These are phyloP conservation scores for Crenichthys baileyi DNA, from an alignment of 2,797 vertebrate genomes.

Conservation along the genomic window DNA sequence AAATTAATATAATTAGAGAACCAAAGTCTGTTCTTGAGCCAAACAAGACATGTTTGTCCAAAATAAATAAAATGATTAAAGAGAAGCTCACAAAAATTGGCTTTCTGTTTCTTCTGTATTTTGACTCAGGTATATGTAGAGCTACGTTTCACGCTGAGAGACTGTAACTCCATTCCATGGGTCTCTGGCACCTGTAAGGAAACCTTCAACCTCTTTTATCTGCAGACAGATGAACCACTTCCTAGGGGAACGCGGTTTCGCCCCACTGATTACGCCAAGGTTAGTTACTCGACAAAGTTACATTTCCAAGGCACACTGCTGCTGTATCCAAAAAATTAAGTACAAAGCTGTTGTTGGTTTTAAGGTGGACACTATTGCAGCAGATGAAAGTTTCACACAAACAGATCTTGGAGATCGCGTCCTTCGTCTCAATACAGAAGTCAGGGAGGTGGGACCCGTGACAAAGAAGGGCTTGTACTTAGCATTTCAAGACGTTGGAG, in stretches of 20 bases:
- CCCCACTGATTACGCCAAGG: constrained; percentile 90
- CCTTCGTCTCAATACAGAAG: constrained; percentile 96
- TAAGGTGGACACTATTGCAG: constrained; percentile 95
- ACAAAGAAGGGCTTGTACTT: constrained; percentile 93
- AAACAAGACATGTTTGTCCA: not conserved
- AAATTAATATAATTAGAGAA: not conserved
- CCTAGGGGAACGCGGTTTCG: constrained; percentile 87
- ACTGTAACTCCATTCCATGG: constrained; percentile 99
- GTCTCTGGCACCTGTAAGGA: constrained; percentile 98
- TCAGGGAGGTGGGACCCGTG: constrained; percentile 94
- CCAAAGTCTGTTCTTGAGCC: not conserved
- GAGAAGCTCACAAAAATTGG: not conserved
- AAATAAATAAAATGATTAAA: not conserved
- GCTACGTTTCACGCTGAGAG: constrained; percentile 96
- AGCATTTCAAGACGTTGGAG: constrained; percentile 98
- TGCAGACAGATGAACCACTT: constrained; percentile 91
- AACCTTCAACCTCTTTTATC: constrained; percentile 97
- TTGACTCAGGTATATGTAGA: constrained; percentile 88
- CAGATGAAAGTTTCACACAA: constrained; percentile 98
- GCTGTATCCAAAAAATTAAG: not conserved
- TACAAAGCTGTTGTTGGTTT: constrained; percentile 14
- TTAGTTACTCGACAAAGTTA: constrained; percentile 10
- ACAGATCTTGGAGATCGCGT: constrained; percentile 97
- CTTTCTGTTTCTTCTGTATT: constrained; percentile 9
- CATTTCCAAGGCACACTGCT: not conserved